Percentiles rank a stretch among this genome's conserved stretches.
phyloP scores from a whole-genome alignment of 2,797 vertebrate genomes.

The Cichlasoma orientale region DNA sequence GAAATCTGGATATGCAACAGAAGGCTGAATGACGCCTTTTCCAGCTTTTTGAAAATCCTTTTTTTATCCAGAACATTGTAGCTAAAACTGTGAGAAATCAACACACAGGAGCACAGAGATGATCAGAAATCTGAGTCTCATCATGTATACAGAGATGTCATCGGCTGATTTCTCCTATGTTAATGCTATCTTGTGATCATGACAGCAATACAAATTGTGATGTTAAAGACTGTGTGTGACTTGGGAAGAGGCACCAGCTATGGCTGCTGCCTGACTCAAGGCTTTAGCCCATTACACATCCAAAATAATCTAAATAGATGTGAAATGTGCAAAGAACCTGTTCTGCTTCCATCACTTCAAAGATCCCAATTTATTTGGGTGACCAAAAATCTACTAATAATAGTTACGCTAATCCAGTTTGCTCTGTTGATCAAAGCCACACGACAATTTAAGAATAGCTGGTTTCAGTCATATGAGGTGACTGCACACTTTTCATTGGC shows the following conservation, averaged over 20 bases:
- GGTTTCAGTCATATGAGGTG: neutral
- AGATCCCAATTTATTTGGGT: accelerated
- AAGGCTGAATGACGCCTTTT: neutral
- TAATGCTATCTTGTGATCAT: neutral
- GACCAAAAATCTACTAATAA: too few relatives aligned
- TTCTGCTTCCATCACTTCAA: neutral
- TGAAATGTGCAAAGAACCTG: neutral
- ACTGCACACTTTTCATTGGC: neutral
- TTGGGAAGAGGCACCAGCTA: neutral
- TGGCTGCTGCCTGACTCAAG: neutral
- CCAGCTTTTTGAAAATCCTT: neutral
- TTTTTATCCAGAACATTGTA: neutral
- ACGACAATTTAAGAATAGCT: neutral
- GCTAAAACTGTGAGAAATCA: too few relatives aligned
- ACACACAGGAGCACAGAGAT: too few relatives aligned
- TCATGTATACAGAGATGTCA: neutral
- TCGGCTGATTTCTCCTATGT: neutral
- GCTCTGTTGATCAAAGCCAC: neutral
- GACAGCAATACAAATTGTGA: accelerated
- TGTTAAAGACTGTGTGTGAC: neutral
- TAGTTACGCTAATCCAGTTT: neutral
- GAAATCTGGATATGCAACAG: neutral
- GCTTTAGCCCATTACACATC: neutral
- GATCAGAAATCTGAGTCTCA: neutral
- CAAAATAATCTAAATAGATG: neutral